A percentile compares a stretch with the other conserved stretches of the same genome.
Evolutionary conservation across 1,140 invertebrate genomes (phyloP).

Genomic region (Samia ricini): DNA sequence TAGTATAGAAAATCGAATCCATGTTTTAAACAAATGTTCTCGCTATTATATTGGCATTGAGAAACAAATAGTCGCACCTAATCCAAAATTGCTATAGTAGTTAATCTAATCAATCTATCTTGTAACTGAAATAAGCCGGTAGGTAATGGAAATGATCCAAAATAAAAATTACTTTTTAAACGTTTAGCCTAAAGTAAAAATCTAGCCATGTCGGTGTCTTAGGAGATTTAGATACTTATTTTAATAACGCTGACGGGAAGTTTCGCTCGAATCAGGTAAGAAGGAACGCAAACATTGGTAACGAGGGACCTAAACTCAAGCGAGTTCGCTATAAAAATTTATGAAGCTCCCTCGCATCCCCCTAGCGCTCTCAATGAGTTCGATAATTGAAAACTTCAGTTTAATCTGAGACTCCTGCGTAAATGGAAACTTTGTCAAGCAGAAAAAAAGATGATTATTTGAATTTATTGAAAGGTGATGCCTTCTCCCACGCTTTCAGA

Average conservation of each 20-base stretch:
- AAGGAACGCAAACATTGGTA: conserved; percentile 32
- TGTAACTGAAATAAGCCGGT: not conserved
- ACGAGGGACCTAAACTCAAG: conserved; percentile 42
- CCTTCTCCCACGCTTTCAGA: no score
- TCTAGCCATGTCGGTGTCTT: not conserved
- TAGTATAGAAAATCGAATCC: no score
- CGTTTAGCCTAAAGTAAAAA: not conserved
- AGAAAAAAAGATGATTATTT: conserved; percentile 34
- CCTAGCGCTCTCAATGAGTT: conserved; percentile 26
- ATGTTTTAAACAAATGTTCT: no score
- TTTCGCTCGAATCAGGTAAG: not conserved
- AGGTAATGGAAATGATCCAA: not conserved
- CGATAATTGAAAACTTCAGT: conserved; percentile 53
- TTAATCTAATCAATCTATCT: no score
- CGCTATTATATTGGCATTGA: no score
- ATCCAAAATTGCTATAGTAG: no score
- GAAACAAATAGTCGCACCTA: no score
- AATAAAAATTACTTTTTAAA: not conserved
- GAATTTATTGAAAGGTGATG: conserved; percentile 3
- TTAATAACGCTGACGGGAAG: not conserved
- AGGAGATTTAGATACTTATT: not conserved
- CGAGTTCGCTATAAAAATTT: conserved; percentile 47
- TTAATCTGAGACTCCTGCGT: conserved; percentile 39
- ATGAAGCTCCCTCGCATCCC: conserved; percentile 36
- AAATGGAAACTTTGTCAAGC: conserved; percentile 37